Evolutionary conservation across 2,797 vertebrate species (phyloP).

Genomic region (Muscicapa striata): DNA sequence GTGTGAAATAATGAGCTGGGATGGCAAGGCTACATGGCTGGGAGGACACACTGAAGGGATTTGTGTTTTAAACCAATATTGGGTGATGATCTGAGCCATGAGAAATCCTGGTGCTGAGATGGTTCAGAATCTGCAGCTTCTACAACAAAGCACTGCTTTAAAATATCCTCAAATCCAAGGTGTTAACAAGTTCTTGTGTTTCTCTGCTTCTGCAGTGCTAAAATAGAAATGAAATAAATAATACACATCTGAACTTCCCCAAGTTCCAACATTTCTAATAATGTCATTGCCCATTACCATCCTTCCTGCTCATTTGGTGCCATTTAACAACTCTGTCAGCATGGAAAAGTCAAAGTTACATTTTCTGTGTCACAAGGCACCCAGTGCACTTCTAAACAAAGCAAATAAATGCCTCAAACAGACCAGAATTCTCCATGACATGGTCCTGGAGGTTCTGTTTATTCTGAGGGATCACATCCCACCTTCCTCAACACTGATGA

Average conservation of each 20-base stretch:
- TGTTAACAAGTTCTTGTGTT: not conserved
- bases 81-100: not conserved
- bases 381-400: not conserved
- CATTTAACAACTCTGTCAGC: not conserved
- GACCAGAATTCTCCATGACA: not conserved
- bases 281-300: not conserved
- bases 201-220: not conserved
- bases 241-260: not conserved
- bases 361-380: not conserved
- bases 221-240: not conserved
- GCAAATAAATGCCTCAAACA: not conserved
- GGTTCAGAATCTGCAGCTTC: not conserved
- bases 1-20: fast-evolving
- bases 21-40: fast-evolving
- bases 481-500: not conserved
- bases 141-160: not conserved
- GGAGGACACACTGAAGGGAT: not conserved
- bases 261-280: not conserved
- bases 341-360: not conserved
- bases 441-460: not conserved
- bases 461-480: not conserved
- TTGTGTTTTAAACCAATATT: not conserved
- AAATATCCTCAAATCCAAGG: not conserved
- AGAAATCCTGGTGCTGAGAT: not conserved
- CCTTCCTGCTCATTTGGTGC: not conserved